Evolutionary conservation across 2,888 invertebrate genomes (phyloP), one percentile per base, ranked within the genome.

Genomic region (Catocala sponsa): DNA sequence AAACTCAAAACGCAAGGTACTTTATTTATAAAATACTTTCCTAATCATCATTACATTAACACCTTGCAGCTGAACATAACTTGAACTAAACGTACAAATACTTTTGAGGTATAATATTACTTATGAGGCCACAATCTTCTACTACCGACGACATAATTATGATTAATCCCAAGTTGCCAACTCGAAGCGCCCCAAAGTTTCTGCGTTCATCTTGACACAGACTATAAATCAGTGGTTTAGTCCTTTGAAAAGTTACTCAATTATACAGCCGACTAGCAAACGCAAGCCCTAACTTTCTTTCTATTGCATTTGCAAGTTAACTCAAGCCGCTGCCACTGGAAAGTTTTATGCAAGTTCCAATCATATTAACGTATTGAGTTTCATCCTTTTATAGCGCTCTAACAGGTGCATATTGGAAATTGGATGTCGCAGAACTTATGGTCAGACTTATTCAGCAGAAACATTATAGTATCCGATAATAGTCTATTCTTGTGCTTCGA

Each of bases 181-280:
- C 43, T n/a, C 12, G 6, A 9, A 35, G 38, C 2, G 5, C 10
- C 10, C 4, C 44, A 48, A n/a, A 56, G 42, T 42, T 43, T 32
- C 42, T 9, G 10, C 38, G 15, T 48, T 32, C n/a, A 25, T 47
- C 38, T 41, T 13, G 13, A n/a, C 33, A 4, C 6, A 38, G 32
- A 48, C 10, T 52, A 51, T 38, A 46, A 48, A 46, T 38, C 25
- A 38, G 44, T 33, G 46, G 38, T 12, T 6, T 4, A 42, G 50
- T 70, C 63, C 70, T 74, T 74, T 65, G 63, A 63, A 58, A 67
- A 74, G 56, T 73, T 64, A 62, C 50, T 65, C 48, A 68, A 74
- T 70, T 64, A 76, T 58, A 69, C 73, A 67, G 46, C 41, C 64
- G 15, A 43, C 49, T 53, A 59, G 58, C 11, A 55, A 25, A n/a